Conservation (phyloP, 2,888 invertebrate species). For the Branchipolynoe longqiensis region DNA sequence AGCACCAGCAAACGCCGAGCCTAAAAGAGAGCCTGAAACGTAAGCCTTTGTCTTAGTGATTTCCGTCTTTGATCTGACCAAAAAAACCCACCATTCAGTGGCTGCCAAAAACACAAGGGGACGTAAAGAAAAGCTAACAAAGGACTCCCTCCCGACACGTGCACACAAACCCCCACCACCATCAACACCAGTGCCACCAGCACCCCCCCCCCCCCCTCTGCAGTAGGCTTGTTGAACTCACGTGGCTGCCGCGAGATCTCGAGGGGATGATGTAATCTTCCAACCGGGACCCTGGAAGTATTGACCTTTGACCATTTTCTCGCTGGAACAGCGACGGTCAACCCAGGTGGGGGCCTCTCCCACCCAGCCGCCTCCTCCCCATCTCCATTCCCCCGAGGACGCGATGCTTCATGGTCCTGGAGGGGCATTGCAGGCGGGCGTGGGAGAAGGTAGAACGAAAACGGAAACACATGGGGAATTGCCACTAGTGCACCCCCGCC, state of each 20-base stretch:
- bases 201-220: no score
- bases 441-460: no score
- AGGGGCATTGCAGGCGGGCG: not conserved
- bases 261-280: slow-evolving; percentile 29
- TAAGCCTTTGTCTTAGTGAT: slow-evolving; percentile 45
- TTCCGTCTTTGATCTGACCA: slow-evolving; percentile 44
- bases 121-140: slow-evolving; percentile 41
- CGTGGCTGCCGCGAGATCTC: slow-evolving; percentile 11
- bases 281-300: not conserved
- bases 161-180: no score
- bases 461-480: no score
- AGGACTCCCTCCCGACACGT: slow-evolving; percentile 30
- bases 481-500: no score
- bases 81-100: slow-evolving; percentile 34
- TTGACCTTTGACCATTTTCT: slow-evolving; percentile 39
- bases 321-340: slow-evolving; percentile 24
- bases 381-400: not conserved
- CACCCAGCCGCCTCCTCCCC: no score
- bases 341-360: slow-evolving; percentile 2
- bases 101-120: not conserved
- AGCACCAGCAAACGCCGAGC: slow-evolving; percentile 25
- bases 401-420: not conserved
- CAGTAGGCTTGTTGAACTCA: no score
- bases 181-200: no score
- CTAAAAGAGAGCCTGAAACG: slow-evolving; percentile 28